phyloP scores from a whole-genome alignment of 2,113 vertebrate species.

The Nyctereutes procyonoides region DNA sequence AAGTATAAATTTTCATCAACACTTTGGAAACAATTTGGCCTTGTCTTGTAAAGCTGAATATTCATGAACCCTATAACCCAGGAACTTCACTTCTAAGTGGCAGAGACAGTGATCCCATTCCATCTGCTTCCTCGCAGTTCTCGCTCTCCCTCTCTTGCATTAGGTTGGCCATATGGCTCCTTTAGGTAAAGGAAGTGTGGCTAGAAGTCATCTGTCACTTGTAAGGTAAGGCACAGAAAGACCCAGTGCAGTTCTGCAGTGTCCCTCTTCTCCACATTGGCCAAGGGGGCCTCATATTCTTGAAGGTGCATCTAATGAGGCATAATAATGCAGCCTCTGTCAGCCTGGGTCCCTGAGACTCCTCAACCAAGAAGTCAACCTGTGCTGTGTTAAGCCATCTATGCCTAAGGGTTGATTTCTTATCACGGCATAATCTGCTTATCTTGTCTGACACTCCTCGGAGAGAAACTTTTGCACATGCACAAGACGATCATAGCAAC shows the following conservation, averaged over 20 bases:
- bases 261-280: neutral
- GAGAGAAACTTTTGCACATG: neutral
- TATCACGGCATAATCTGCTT: neutral
- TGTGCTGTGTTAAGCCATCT: neutral
- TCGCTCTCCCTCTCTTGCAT: neutral
- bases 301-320: neutral
- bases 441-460: neutral
- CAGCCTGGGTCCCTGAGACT: neutral
- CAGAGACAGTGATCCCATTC: neutral
- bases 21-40: slow-evolving; percentile 16
- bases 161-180: neutral
- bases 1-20: neutral
- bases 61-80: neutral
- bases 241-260: neutral
- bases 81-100: neutral
- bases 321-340: neutral
- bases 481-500: neutral
- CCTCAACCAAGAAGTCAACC: neutral
- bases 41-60: neutral
- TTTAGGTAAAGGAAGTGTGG: neutral
- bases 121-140: neutral
- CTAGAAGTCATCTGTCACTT: neutral
- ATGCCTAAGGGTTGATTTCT: neutral
- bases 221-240: neutral
- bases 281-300: neutral